Evolutionary conservation across 2,113 vertebrate genomes (phyloP).

Genomic region (Peromyscus polionotus): DNA sequence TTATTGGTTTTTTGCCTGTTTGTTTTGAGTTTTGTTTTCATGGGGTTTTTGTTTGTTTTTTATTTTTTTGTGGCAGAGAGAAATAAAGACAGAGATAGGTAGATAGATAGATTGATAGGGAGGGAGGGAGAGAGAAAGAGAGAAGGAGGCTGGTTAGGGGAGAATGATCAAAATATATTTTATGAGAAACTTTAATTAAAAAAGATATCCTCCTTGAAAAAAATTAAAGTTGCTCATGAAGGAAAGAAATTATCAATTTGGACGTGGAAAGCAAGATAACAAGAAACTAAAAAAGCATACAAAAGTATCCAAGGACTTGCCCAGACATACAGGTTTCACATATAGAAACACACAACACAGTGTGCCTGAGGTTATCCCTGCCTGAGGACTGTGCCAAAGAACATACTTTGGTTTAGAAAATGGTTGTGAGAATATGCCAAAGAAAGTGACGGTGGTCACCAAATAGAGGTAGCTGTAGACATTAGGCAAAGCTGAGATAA

Average conservation of each 20-base stretch:
- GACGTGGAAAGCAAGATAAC: not conserved
- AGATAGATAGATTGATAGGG: not conserved
- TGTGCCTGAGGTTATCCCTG: not conserved
- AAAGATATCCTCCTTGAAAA: not conserved
- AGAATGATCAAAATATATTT: not conserved
- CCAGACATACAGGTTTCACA: not conserved
- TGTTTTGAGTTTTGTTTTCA: not conserved
- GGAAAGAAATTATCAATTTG: not conserved
- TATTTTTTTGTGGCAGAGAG: not conserved
- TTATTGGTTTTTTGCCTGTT: not conserved
- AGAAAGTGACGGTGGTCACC: not conserved
- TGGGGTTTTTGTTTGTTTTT: not conserved
- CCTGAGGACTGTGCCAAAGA: not conserved
- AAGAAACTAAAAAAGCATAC: not conserved
- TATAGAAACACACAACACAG: not conserved
- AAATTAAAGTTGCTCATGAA: not conserved
- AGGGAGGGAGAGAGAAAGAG: not conserved
- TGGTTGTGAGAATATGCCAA: not conserved
- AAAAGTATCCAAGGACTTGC: not conserved
- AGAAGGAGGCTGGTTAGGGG: no score
- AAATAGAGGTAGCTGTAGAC: not conserved
- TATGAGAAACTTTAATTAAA: not conserved
- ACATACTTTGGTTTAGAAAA: not conserved
- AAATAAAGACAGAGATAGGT: not conserved
- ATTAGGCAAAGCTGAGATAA: not conserved